phyloP scores from a whole-genome alignment of 2,888 invertebrate species.

The Pollenia labialis region DNA sequence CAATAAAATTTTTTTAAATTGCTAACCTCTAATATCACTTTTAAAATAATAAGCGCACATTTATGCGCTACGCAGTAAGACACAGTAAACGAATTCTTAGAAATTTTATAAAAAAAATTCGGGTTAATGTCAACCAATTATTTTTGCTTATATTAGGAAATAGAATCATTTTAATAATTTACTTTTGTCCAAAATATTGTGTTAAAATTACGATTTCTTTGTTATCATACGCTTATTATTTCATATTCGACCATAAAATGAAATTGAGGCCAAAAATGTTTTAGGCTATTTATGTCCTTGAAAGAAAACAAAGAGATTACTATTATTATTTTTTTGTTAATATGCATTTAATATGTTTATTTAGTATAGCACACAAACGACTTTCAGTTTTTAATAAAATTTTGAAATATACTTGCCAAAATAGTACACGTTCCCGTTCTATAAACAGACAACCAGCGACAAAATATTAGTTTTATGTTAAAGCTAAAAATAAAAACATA shows the following conservation, averaged over 20 bases:
- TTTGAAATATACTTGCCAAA: conserved; percentile 23
- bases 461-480: neutral
- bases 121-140: too few species aligned
- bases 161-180: too few species aligned
- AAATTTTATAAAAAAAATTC: too few species aligned
- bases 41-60: too few species aligned
- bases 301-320: conserved; percentile 11
- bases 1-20: too few species aligned
- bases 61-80: too few species aligned
- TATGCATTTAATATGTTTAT: conserved; percentile 1
- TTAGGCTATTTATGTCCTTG: conserved; percentile 4
- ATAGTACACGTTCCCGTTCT: conserved; percentile 15
- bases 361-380: conserved; percentile 25
- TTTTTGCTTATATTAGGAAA: too few species aligned
- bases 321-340: neutral
- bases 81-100: too few species aligned
- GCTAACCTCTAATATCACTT: too few species aligned
- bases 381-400: conserved; percentile 42
- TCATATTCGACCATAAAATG: neutral
- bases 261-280: neutral
- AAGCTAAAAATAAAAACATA: neutral
- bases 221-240: neutral
- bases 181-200: too few species aligned
- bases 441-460: neutral
- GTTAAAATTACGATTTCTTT: too few species aligned